Base-by-base conservation (phyloP, 1,140 invertebrate species). In the Drosophila ambigua region DNA sequence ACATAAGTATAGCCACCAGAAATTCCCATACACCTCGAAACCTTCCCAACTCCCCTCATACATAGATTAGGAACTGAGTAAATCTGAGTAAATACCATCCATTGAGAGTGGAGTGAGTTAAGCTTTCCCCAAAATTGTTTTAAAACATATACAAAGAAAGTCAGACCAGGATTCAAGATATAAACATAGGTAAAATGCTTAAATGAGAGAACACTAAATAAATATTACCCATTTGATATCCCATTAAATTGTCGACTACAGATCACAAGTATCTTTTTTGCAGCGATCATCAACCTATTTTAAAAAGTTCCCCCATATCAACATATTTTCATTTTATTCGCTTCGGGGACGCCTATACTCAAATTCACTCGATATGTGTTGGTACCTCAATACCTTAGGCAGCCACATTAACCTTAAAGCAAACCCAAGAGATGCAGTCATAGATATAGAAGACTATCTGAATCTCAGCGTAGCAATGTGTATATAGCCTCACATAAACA, bases 361-460 rank as follows among this genome's bases (percentile, higher is more conserved):
- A 60, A 16, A 4, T 11, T 23, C 20, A 7, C 28, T 31, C 16
- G 13, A 31, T 26, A 28, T 45, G 16, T 24, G 26, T n/a, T 8
- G 26, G 43, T 31, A 16, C 7, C 15, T 16, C 13, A 20, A 28
- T 39, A 15, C 11, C 31, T 39, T 39, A 39, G 73, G 69, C 71
- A 77, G 69, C 71, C 74, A 68, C 71, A 74, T 68, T 54, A 77
- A 73, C 69, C 74, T 74, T 78, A 68, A 65, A 53, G 24, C 52
- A 59, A 54, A 73, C 45, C 55, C 50, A 59, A 60, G 59, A 54
- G 45, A 15, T 35, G 31, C 48, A 63, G 8, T 26, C 46, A 74
- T 52, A 63, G 24, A 48, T 46, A 54, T 65, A 71, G 16, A 57
- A 44, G 20, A 45, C 16, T 39, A 41, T 15, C 31, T 15, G 43